These are phyloP conservation scores for Cavia aperea DNA, from an alignment of 2,113 vertebrate genomes.

Conservation along the genomic window DNA sequence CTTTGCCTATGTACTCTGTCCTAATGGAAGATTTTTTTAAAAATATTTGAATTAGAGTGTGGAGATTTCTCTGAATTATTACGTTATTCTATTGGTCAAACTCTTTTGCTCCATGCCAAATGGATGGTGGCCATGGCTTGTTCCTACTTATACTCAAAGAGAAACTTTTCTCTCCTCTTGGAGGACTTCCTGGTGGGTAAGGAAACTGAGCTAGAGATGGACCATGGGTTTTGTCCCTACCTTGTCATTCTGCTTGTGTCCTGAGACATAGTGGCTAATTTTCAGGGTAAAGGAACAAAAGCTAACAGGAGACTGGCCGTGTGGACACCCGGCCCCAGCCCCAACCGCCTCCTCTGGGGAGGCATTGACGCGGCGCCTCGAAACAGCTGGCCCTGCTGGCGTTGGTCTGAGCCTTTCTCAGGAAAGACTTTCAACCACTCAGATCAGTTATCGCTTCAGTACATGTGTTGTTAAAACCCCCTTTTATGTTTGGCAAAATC, in stretches of 20 bases:
- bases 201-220: rapidly evolving
- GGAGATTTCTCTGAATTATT: not conserved
- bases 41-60: not conserved
- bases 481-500: constrained; percentile 50
- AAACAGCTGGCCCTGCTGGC: not conserved
- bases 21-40: not conserved
- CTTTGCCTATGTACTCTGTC: too few species aligned
- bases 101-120: not conserved
- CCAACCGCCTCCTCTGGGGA: not conserved
- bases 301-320: rapidly evolving
- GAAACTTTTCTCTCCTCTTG: not conserved
- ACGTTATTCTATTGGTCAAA: not conserved
- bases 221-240: rapidly evolving
- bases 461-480: constrained; percentile 44
- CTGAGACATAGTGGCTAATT: not conserved
- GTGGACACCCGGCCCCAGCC: not conserved
- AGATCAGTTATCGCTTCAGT: not conserved
- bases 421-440: not conserved
- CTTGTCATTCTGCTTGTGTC: not conserved
- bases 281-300: rapidly evolving
- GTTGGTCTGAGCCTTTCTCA: not conserved
- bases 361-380: rapidly evolving
- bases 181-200: not conserved
- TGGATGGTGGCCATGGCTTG: not conserved
- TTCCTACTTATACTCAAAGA: not conserved